Evolutionary conservation across 2,113 vertebrate species (phyloP).

Genomic region (Podilymbus podiceps): DNA sequence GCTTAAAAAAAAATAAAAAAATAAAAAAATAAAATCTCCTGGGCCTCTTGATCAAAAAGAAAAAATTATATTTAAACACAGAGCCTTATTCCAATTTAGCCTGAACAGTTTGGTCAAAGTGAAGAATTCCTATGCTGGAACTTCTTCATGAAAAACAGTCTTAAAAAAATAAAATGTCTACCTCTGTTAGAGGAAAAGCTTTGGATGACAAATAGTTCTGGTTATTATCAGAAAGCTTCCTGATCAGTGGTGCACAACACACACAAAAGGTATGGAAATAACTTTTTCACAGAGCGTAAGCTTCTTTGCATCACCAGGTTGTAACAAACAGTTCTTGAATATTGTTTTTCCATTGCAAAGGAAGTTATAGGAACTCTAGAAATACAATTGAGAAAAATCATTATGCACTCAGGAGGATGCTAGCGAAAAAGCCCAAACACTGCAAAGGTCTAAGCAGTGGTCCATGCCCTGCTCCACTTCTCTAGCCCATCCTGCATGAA

Average conservation of each 20-base stretch:
- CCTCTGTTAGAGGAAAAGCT: background rate
- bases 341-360: background rate
- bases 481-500: background rate
- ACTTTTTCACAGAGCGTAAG: background rate
- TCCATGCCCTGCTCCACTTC: background rate
- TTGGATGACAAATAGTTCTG: background rate
- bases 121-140: background rate
- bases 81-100: background rate
- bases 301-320: background rate
- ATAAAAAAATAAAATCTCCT: background rate
- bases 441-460: too few species aligned
- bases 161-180: background rate
- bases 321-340: background rate
- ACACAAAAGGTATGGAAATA: background rate
- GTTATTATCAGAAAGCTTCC: background rate
- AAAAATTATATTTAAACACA: background rate
- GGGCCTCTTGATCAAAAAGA: background rate
- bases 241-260: background rate
- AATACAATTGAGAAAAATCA: background rate
- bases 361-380: background rate
- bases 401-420: background rate
- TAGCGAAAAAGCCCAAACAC: accelerated
- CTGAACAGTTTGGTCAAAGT: background rate
- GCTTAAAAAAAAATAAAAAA: background rate
- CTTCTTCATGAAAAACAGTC: background rate